Conservation (phyloP, 2,888 invertebrate species). For the Cataglyphis altisquamis region DNA sequence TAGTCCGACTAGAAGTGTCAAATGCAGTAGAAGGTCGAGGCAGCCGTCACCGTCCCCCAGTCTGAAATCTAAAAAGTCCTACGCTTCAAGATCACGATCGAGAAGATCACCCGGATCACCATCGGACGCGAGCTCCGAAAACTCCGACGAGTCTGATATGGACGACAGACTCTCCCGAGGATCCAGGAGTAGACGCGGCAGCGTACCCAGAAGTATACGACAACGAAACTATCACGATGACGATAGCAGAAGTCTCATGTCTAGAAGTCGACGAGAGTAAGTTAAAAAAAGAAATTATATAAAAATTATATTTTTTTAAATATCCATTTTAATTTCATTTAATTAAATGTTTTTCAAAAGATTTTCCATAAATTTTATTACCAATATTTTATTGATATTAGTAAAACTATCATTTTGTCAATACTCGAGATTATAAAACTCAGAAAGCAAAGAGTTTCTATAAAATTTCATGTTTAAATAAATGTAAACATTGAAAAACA, state of each 20-base stretch:
- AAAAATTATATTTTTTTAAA: not conserved
- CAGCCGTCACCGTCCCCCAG: conserved; percentile 91
- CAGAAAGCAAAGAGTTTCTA: not conserved
- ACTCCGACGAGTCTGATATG: conserved; percentile 89
- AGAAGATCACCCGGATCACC: conserved; percentile 82
- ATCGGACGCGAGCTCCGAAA: conserved; percentile 84
- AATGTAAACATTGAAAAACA: not conserved
- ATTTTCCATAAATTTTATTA: not conserved
- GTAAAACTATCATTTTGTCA: not conserved
- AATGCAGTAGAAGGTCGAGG: conserved; percentile 84
- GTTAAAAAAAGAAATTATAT: conserved; percentile 30
- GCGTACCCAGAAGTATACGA: conserved; percentile 74
- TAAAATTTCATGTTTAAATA: not conserved
- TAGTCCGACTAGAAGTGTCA: conserved; percentile 83
- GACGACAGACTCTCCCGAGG: conserved; percentile 85
- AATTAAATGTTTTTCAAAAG: not conserved
- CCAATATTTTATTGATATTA: not conserved
- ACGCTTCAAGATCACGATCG: conserved; percentile 87
- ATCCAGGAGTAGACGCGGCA: conserved; percentile 84
- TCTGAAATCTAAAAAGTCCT: conserved; percentile 90
- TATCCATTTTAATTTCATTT: not conserved
- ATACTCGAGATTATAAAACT: not conserved
- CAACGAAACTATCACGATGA: conserved; percentile 79
- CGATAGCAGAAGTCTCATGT: conserved; percentile 71
- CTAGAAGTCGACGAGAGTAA: conserved; percentile 80